Evolutionary conservation across 37 sponge, comb jelly and placozoan species (phyloP).

Genomic region (Haliclona indistincta): DNA sequence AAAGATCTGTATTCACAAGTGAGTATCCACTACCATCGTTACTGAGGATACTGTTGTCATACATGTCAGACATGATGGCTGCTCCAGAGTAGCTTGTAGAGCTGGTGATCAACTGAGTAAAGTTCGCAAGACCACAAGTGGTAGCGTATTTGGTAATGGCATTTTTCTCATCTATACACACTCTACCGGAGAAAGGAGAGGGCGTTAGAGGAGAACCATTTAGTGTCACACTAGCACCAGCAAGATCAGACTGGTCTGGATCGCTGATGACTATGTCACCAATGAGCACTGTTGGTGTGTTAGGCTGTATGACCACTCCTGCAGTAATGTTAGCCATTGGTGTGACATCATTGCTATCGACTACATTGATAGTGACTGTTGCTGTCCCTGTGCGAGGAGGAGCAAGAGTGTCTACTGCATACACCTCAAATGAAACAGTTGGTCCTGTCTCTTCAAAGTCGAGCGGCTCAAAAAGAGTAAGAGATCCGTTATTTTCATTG

Average conservation of each 20-base stretch:
- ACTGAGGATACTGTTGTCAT: slow-evolving; percentile 40
- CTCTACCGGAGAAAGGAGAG: slow-evolving; percentile 39
- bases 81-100: background rate
- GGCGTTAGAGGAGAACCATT: slow-evolving; percentile 20
- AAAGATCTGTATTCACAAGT: slow-evolving; percentile 16
- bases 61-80: background rate
- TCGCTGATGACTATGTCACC: slow-evolving; percentile 34
- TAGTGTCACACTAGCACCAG: slow-evolving; percentile 21
- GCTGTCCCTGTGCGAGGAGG: slow-evolving; percentile 75
- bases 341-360: slow-evolving; percentile 44
- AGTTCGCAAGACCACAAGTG: slow-evolving; percentile 48
- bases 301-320: slow-evolving; percentile 7
- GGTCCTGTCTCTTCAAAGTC: slow-evolving; percentile 41
- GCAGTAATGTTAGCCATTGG: slow-evolving; percentile 46
- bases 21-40: slow-evolving; percentile 17
- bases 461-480: slow-evolving; percentile 39
- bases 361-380: slow-evolving; percentile 54
- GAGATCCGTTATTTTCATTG: slow-evolving; percentile 28
- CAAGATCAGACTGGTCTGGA: slow-evolving; percentile 41
- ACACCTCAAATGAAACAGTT: slow-evolving; percentile 42
- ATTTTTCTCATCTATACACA: slow-evolving; percentile 60
- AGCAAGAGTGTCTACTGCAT: slow-evolving; percentile 65
- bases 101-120: slow-evolving; percentile 8
- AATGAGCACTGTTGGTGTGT: background rate
- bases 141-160: slow-evolving; percentile 29